Base-by-base conservation (phyloP, 2,888 invertebrate species). In the Lissonota sp. region DNA sequence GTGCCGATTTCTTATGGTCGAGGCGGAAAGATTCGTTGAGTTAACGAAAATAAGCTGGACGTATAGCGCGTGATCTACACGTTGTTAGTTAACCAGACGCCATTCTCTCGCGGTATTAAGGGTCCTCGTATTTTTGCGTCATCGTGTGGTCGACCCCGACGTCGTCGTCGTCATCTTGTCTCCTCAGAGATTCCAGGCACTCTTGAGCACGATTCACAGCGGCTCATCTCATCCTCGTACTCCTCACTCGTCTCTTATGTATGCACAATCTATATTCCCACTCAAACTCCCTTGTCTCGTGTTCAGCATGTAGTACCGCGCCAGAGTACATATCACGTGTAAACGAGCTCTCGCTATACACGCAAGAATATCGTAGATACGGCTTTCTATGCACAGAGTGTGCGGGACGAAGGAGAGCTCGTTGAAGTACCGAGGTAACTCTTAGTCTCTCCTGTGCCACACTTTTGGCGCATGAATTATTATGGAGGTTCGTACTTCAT, bases 381-480 rank as follows among this genome's bases (percentile, higher is more conserved):
- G 26, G 26, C 26, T 26, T 3, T 26, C 26, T 26, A 3, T 26
- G 3, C 26, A 26, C 26, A 26, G 26, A 26, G 26, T 26, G 26
- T 26, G 26, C 26, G 26, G 26, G 26, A 44, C 62, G 62, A 63
- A 69, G 70, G 51, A 67, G 51, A 62, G 62, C 79, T 79, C 70
- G 58, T 74, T 79, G 49, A 87, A 79, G 26, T 26, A 26, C 83
- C 84, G 74, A 51, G 79, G 83, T 83, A 86, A 84, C 86, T 16
- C 16, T 40, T 10, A 39, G 40, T 53, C 42, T 55, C 70, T 46
- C 39, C 64, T 26, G 39, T 39, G n/a, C 10, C 37, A 16, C 88
- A 86, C 87, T 89, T 88, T 88, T 87, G 89, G 87, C 89, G 88
- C 89, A 91, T 91, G 14, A 90, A 90, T 91, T 90, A 90, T 90